Evolutionary conservation across 1,140 invertebrate genomes (phyloP).

Genomic region (Ceratoteleas bidentatus): DNA sequence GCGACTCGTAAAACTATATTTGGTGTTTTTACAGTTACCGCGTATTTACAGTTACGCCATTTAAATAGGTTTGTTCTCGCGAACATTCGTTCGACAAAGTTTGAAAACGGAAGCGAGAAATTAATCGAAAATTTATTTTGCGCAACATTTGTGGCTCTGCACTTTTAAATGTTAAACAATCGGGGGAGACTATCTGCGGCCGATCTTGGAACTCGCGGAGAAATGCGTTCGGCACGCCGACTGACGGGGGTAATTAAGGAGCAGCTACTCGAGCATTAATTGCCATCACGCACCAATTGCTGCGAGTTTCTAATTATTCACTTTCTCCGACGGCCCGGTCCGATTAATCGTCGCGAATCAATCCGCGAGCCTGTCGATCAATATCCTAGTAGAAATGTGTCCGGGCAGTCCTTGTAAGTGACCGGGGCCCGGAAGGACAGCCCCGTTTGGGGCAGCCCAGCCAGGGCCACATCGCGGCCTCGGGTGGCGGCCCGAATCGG

Average conservation of each 20-base stretch:
- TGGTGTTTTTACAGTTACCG: too few relatives aligned
- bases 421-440: too few relatives aligned
- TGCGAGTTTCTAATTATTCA: slow-evolving; percentile 73
- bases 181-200: slow-evolving; percentile 22
- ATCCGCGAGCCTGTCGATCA: slow-evolving; percentile 57
- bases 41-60: too few relatives aligned
- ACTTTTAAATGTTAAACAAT: slow-evolving; percentile 34
- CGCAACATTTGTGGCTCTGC: slow-evolving; percentile 30
- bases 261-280: slow-evolving; percentile 58
- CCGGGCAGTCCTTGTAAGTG: too few relatives aligned
- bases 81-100: too few relatives aligned
- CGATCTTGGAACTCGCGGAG: slow-evolving; percentile 29
- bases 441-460: too few relatives aligned
- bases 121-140: background rate
- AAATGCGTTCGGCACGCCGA: slow-evolving; percentile 32
- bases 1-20: too few relatives aligned
- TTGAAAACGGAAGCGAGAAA: too few relatives aligned
- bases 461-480: too few relatives aligned
- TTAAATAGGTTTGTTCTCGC: too few relatives aligned
- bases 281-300: slow-evolving; percentile 69
- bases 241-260: slow-evolving; percentile 72
- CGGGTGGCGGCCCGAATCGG: too few relatives aligned
- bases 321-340: slow-evolving; percentile 69
- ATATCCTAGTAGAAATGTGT: too few relatives aligned
- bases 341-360: slow-evolving; percentile 66